phyloP scores from a whole-genome alignment of 2,113 vertebrate genomes.

The Oreochromis niloticus region DNA sequence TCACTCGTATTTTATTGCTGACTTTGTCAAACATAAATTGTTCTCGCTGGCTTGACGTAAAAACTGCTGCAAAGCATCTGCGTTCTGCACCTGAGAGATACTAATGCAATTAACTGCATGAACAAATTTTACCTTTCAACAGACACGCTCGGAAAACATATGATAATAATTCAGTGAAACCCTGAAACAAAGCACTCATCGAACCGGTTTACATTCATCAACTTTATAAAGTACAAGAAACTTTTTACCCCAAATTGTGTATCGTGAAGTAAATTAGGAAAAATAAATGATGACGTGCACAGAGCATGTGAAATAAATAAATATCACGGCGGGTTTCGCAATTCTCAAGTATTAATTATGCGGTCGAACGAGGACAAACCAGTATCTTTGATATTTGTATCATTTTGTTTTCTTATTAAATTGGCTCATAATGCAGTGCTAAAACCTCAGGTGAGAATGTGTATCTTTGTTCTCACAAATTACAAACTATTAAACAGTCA shows the following conservation, averaged over 20 bases:
- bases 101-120: slow-evolving; percentile 30
- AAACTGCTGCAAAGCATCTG: not conserved
- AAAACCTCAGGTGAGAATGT: not conserved
- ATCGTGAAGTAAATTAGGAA: not conserved
- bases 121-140: slow-evolving; percentile 19
- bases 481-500: not conserved
- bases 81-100: slow-evolving; percentile 28
- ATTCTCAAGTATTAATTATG: not conserved
- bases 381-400: not conserved
- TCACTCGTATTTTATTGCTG: not conserved
- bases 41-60: not conserved
- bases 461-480: not conserved
- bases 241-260: not conserved
- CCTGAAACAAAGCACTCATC: not conserved
- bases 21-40: slow-evolving; percentile 7
- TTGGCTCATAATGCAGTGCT: not conserved
- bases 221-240: not conserved
- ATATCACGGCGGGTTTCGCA: not conserved
- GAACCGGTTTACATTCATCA: not conserved
- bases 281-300: not conserved
- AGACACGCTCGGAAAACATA: not conserved
- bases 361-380: not conserved
- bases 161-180: not conserved
- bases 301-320: not conserved
- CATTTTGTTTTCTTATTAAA: not conserved